Conservation (phyloP, 2,113 vertebrate species). For the Microtus pennsylvanicus region DNA sequence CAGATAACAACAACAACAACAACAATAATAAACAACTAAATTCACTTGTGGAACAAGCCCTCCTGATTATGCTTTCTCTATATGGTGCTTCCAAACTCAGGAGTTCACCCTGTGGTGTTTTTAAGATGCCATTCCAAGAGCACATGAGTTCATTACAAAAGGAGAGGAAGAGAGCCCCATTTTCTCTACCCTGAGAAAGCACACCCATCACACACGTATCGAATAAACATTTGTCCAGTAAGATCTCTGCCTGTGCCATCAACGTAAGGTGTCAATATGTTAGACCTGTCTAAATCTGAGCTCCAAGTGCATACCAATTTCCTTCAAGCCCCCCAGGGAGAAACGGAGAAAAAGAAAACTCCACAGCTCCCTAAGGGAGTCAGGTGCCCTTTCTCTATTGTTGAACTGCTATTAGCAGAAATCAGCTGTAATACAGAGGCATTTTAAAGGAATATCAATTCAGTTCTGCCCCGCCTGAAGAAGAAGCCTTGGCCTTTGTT, state of each 20-base stretch:
- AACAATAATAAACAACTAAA: background rate
- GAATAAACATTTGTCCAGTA: background rate
- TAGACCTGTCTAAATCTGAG: background rate
- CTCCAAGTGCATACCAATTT: accelerated
- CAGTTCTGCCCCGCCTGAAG: constrained; percentile 22
- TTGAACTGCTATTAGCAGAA: constrained; percentile 70
- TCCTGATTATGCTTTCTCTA: background rate
- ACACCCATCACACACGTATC: no score
- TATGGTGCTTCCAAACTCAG: background rate
- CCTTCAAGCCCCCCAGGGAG: background rate
- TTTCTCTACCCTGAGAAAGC: background rate
- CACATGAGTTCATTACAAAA: background rate
- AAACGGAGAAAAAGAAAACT: constrained; percentile 2
- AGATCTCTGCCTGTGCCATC: background rate
- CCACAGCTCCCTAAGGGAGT: background rate
- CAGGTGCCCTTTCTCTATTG: constrained; percentile 3
- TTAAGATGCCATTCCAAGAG: background rate
- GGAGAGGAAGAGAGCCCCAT: background rate
- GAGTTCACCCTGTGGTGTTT: background rate
- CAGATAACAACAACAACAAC: background rate
- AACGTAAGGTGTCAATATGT: background rate
- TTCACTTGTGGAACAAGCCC: background rate
- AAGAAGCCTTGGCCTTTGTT: constrained; percentile 85
- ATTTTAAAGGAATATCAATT: constrained; percentile 70
- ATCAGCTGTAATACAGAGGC: constrained; percentile 48